Evolutionary conservation across 2,113 vertebrate species (phyloP).

Genomic region (Coptodon bakossiorum): DNA sequence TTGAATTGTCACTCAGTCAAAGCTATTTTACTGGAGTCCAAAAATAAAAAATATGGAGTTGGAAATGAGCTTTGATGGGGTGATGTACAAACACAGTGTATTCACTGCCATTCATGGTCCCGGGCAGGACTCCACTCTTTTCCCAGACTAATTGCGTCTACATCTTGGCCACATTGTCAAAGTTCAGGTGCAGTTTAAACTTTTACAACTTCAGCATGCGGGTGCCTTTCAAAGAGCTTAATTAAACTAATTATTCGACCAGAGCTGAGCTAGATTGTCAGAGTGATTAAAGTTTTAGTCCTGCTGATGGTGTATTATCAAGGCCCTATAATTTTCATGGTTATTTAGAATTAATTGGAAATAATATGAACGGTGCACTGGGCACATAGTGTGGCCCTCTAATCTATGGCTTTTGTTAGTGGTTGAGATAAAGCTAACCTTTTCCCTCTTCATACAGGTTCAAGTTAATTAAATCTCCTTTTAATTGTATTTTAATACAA

Average conservation of each 20-base stretch:
- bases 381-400: conserved; percentile 82
- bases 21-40: background rate
- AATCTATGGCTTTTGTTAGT: conserved; percentile 84
- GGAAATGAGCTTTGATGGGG: background rate
- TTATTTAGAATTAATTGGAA: conserved; percentile 96
- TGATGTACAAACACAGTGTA: background rate
- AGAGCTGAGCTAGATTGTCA: conserved; percentile 59
- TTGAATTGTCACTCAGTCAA: background rate
- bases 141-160: background rate
- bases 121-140: background rate
- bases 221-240: conserved; percentile 61
- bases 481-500: conserved; percentile 96
- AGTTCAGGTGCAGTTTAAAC: conserved; percentile 47
- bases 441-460: conserved; percentile 77
- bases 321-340: conserved; percentile 82
- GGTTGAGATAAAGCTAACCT: conserved; percentile 84
- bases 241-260: conserved; percentile 77
- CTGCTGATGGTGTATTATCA: conserved; percentile 78
- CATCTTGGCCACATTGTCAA: conserved; percentile 13
- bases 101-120: background rate
- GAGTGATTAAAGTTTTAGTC: conserved; percentile 66
- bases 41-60: background rate
- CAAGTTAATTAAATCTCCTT: conserved; percentile 96
- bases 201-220: conserved; percentile 17
- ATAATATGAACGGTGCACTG: conserved; percentile 90